Base-by-base conservation (phyloP, 2,888 invertebrate genomes). In the Trichacis sp. region DNA sequence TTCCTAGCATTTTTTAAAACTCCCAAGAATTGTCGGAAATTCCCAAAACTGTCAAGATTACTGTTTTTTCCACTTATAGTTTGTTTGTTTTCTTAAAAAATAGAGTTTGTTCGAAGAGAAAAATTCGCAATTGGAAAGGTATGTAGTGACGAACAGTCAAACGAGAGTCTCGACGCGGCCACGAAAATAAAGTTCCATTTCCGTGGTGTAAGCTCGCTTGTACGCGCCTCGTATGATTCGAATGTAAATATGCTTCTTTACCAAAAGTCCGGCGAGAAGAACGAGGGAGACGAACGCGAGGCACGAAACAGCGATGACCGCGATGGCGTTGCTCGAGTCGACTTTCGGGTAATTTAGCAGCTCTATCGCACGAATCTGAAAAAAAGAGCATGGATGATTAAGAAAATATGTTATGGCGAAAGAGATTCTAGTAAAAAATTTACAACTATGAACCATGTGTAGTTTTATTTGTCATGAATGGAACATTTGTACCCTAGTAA, bases 281-380 rank as follows among this genome's bases (percentile, higher is more conserved):
- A 94, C 85, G 52, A 94, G 85, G 45, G 93, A 93, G 49, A 93
- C 87, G 12, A 92, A 92, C 5, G 93, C 94, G 55, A 94, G 91
- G 9, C 91, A 90, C 70, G 93, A 93, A 61, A 95, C 92, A 5
- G 92, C 90, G 62, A 94, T 92, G 11, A 94, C 94, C 9, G 93
- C 91, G 50, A 93, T 91, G 3, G 92, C 91, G 67, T 80, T 84
- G 58, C 79, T 79, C 9, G 83, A 77, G 67, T 83, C 83, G 36
- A 74, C 65, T 69, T 81, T 80, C 66, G 77, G 77, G 42, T 57
- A 19, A 5, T 54, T 58, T 18, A 83, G 74, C 58, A 83, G 57
- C 53, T 72, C 71, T 52, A 82, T 73, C 62, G 80, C 82, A 55
- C 69, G 78, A 62, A 84, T 77, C 84, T 84, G 73, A 55, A 68